phyloP scores from a whole-genome alignment of 1,140 invertebrate species.

The Choristoneura fumiferana region DNA sequence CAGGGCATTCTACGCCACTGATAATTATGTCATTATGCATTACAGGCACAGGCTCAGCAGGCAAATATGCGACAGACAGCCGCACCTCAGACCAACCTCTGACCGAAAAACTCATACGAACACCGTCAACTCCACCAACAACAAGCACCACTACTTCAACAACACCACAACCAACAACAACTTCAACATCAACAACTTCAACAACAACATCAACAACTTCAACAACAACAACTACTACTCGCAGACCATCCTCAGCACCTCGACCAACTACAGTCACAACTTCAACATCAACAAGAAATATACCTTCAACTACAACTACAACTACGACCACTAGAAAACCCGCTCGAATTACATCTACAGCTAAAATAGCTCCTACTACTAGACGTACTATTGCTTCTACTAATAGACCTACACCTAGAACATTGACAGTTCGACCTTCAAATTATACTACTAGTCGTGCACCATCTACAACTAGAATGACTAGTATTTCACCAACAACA shows the following conservation, averaged over 20 bases:
- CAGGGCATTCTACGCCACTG: too few species aligned
- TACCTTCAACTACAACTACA: constrained; percentile 19
- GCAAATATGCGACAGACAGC: constrained; percentile 21
- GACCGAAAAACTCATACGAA: constrained; percentile 49
- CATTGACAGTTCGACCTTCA: not conserved
- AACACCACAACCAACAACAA: constrained; percentile 12
- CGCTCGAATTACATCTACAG: constrained; percentile 25
- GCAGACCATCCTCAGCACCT: too few species aligned
- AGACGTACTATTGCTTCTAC: too few species aligned
- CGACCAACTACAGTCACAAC: constrained; percentile 14
- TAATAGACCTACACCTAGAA: too few species aligned
- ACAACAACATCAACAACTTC: constrained; percentile 20
- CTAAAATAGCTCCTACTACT: too few species aligned
- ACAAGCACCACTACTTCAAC: not conserved
- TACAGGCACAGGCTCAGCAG: constrained; percentile 25
- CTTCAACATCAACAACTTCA: constrained; percentile 25
- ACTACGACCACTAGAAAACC: constrained; percentile 24
- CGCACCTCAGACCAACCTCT: constrained; percentile 35
- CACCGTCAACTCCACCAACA: constrained; percentile 14
- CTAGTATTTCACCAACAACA: too few species aligned
- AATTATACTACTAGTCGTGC: constrained; percentile 8
- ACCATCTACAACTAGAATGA: not conserved
- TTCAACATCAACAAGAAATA: constrained; percentile 16
- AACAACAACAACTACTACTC: constrained; percentile 5
- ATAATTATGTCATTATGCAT: not conserved